Evolutionary conservation across 2,888 invertebrate genomes (phyloP).

Genomic region (Apoda limacodes): DNA sequence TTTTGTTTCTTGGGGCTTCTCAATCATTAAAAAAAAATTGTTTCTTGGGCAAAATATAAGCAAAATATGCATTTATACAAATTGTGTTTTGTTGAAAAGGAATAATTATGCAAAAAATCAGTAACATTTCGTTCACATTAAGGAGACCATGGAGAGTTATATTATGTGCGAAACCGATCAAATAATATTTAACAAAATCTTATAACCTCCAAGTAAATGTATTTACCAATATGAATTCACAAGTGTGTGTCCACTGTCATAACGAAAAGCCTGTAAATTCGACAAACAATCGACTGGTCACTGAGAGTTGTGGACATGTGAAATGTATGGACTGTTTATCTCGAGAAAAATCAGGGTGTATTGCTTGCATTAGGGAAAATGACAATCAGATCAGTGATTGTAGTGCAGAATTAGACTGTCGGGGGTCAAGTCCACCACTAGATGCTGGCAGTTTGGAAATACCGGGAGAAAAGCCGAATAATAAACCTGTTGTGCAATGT

Average conservation of each 20-base stretch:
- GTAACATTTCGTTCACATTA: too few species aligned
- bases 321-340: constrained; percentile 81
- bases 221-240: constrained; percentile 50
- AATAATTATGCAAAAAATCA: too few species aligned
- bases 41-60: too few species aligned
- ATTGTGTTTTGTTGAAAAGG: too few species aligned
- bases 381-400: constrained; percentile 19
- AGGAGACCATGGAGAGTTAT: too few species aligned
- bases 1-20: too few species aligned
- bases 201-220: constrained; percentile 25
- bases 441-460: constrained; percentile 2
- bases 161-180: too few species aligned
- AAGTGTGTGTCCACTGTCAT: constrained; percentile 72
- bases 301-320: constrained; percentile 80
- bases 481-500: background rate
- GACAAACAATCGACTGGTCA: constrained; percentile 73
- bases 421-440: background rate
- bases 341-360: constrained; percentile 74
- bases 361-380: constrained; percentile 49
- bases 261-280: constrained; percentile 63
- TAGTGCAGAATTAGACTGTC: constrained; percentile 19
- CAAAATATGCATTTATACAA: too few species aligned
- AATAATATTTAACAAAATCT: too few species aligned
- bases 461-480: constrained; percentile 1
- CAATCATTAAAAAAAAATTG: too few species aligned